phyloP scores from a whole-genome alignment of 1,140 invertebrate species.

The Sycobia sp. region DNA sequence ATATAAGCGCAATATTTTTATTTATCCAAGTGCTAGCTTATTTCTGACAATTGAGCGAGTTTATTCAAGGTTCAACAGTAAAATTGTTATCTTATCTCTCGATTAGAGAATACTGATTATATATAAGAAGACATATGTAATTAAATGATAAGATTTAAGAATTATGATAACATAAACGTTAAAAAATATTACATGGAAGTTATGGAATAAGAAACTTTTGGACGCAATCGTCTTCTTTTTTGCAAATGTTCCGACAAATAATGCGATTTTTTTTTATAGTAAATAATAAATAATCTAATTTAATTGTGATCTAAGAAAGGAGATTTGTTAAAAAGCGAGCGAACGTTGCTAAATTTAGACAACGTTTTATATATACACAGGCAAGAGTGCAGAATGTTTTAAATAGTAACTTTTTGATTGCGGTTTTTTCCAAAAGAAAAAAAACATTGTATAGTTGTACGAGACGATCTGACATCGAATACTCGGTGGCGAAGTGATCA shows the following conservation, averaged over 20 bases:
- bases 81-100: conserved; percentile 41
- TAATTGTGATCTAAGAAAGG: no score
- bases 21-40: conserved; percentile 53
- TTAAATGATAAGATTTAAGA: conserved; percentile 19
- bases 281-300: no score
- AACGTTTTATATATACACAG: no score
- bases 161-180: conserved; percentile 10
- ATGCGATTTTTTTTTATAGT: neutral
- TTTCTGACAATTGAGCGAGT: conserved; percentile 35
- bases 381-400: conserved; percentile 7
- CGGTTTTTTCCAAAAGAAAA: conserved; percentile 23
- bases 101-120: conserved; percentile 31
- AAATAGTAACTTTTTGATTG: conserved; percentile 13
- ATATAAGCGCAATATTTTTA: conserved; percentile 59
- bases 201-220: conserved; percentile 15
- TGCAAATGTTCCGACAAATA: conserved; percentile 4
- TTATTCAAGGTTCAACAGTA: conserved; percentile 28
- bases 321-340: conserved; percentile 1
- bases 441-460: conserved; percentile 28
- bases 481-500: conserved; percentile 10
- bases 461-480: conserved; percentile 22
- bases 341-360: no score
- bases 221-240: conserved; percentile 16
- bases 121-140: conserved; percentile 28
- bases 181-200: conserved; percentile 13